A percentile compares a stretch with the other conserved stretches of the same genome.
phyloP scores from a whole-genome alignment of 2,113 vertebrate species.

The Paramormyrops kingsleyae region DNA sequence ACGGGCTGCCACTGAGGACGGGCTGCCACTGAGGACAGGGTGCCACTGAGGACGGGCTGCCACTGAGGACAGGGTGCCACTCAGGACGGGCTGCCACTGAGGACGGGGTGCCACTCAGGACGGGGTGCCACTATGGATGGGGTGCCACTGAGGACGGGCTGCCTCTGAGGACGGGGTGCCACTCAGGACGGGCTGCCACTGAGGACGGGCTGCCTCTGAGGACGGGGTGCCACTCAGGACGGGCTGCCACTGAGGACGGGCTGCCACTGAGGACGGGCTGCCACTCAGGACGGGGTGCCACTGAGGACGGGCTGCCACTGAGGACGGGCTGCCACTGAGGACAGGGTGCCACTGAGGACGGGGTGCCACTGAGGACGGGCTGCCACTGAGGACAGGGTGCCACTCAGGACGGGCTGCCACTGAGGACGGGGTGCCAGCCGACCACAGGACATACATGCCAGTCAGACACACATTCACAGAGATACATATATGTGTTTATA shows the following conservation, averaged over 20 bases:
- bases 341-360: neutral
- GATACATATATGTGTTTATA: neutral
- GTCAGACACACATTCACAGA: neutral
- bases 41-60: too few species aligned
- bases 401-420: too few species aligned
- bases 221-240: neutral
- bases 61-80: neutral
- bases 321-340: neutral
- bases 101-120: neutral
- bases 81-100: neutral
- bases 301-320: too few species aligned
- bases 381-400: neutral
- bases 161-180: too few species aligned
- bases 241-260: too few species aligned
- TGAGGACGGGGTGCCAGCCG: neutral
- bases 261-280: too few species aligned
- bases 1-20: too few species aligned
- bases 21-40: neutral
- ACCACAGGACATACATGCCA: neutral
- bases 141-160: too few species aligned
- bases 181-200: neutral
- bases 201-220: too few species aligned
- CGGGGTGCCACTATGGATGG: too few species aligned
- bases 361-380: too few species aligned
- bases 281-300: neutral